A percentile compares a stretch with the other conserved stretches of the same genome.
Evolutionary conservation across 2,113 vertebrate species (phyloP).

Genomic region (Numenius arquata): DNA sequence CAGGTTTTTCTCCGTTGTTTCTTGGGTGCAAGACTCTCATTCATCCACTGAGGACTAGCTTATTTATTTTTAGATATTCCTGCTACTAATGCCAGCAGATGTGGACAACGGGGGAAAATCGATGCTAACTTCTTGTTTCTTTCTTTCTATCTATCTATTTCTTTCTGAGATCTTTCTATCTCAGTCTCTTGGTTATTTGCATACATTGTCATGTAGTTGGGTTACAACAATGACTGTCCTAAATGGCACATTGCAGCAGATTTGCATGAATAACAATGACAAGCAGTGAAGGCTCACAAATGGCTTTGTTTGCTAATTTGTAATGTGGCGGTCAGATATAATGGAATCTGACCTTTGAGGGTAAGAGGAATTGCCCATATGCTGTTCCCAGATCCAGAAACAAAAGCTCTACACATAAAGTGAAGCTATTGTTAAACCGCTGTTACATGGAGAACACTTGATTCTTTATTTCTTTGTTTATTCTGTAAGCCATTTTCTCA

Average conservation of each 20-base stretch:
- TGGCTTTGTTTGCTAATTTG: constrained; percentile 63
- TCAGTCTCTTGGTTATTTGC: not conserved
- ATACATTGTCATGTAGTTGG: not conserved
- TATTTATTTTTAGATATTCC: not conserved
- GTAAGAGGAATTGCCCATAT: constrained; percentile 61
- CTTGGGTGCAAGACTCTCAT: not conserved
- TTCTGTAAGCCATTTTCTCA: constrained; percentile 58
- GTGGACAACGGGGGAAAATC: not conserved
- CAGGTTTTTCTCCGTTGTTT: not conserved
- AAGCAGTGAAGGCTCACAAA: constrained; percentile 48
- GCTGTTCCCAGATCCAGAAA: constrained; percentile 60
- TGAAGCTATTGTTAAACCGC: constrained; percentile 46
- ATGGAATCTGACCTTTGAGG: constrained; percentile 67
- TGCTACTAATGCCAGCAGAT: not conserved
- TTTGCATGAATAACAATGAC: constrained; percentile 48
- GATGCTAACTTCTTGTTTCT: not conserved
- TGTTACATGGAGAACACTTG: constrained; percentile 35
- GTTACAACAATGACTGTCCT: constrained; percentile 13
- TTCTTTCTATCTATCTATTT: not conserved
- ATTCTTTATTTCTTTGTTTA: constrained; percentile 65
- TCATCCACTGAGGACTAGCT: not conserved
- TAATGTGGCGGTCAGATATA: constrained; percentile 44
- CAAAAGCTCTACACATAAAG: constrained; percentile 54
- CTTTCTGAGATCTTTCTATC: not conserved
- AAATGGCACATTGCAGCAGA: constrained; percentile 5